Evolutionary conservation across 2,888 invertebrate species (phyloP).

Genomic region (Dasypolia templi): DNA sequence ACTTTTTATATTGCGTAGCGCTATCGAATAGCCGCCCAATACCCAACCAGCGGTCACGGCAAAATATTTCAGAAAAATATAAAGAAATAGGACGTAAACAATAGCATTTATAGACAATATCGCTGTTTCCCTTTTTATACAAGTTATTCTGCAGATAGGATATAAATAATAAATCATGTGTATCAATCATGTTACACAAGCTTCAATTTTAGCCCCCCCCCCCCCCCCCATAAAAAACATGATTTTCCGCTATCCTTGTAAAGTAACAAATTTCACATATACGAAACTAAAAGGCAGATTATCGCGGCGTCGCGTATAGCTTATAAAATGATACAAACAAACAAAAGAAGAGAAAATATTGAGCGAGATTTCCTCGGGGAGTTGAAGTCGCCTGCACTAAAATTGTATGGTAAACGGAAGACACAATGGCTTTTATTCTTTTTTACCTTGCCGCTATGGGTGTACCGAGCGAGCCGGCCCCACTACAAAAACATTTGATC

Average conservation of each 20-base stretch:
- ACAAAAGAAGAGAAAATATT: conserved; percentile 80
- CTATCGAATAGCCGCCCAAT: conserved; percentile 44
- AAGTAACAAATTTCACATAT: too few relatives aligned
- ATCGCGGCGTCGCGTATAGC: conserved; percentile 67
- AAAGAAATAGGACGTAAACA: conserved; percentile 57
- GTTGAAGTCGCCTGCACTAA: conserved; percentile 80
- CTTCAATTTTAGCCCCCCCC: conserved; percentile 48
- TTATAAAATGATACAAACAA: conserved; percentile 78
- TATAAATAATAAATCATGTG: conserved; percentile 57
- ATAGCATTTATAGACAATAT: conserved; percentile 37
- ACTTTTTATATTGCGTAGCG: conserved; percentile 41
- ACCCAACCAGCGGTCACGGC: conserved; percentile 34
- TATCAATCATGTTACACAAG: conserved; percentile 45
- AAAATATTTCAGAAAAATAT: conserved; percentile 59
- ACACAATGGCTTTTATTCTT: conserved; percentile 79
- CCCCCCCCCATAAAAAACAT: conserved; percentile 45
- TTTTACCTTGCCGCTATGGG: conserved; percentile 70
- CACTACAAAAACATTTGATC: too few relatives aligned
- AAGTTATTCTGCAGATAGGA: conserved; percentile 45
- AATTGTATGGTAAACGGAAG: conserved; percentile 84
- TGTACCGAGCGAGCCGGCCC: too few relatives aligned
- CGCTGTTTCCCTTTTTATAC: conserved; percentile 39
- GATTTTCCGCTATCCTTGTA: conserved; percentile 36
- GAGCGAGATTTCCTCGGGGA: conserved; percentile 83
- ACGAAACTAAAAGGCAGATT: conserved; percentile 63